Evolutionary conservation across 2,888 invertebrate species (phyloP).

Genomic region (Tachina lurida): DNA sequence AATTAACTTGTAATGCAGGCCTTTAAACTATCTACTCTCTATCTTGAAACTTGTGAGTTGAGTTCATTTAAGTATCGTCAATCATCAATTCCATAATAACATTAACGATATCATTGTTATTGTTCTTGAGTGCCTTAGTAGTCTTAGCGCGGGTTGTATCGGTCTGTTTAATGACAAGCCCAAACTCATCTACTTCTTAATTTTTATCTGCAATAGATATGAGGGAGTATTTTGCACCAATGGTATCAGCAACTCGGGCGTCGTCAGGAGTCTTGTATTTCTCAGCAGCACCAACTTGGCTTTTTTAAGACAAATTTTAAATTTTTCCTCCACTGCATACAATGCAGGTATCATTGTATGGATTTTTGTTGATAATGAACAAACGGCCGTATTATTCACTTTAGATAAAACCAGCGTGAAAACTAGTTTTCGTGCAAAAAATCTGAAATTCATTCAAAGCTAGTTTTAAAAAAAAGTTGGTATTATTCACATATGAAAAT

Average conservation of each 20-base stretch:
- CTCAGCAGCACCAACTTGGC: conserved; percentile 98
- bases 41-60: conserved; percentile 50
- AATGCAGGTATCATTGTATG: conserved; percentile 99
- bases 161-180: conserved; percentile 98
- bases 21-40: conserved; percentile 60
- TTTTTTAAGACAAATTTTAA: conserved; percentile 98
- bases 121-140: conserved; percentile 96
- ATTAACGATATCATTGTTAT: conserved; percentile 99
- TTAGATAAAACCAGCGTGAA: too few species aligned
- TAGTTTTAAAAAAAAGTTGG: too few species aligned
- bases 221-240: conserved; percentile 87
- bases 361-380: conserved; percentile 99
- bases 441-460: too few species aligned
- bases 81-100: conserved; percentile 95
- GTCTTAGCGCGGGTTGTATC: conserved; percentile 97
- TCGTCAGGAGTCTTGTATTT: conserved; percentile 97
- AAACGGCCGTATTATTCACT: too few species aligned
- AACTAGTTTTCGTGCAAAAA: too few species aligned
- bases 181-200: conserved; percentile 98
- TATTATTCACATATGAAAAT: too few species aligned
- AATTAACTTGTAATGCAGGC: conserved; percentile 72
- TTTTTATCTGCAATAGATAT: conserved; percentile 95
- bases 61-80: too few species aligned
- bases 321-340: conserved; percentile 99
- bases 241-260: conserved; percentile 87